These are phyloP conservation scores for Enteromius afrohamiltoni DNA, from an alignment of 2,797 vertebrate genomes.

Conservation along the genomic window DNA sequence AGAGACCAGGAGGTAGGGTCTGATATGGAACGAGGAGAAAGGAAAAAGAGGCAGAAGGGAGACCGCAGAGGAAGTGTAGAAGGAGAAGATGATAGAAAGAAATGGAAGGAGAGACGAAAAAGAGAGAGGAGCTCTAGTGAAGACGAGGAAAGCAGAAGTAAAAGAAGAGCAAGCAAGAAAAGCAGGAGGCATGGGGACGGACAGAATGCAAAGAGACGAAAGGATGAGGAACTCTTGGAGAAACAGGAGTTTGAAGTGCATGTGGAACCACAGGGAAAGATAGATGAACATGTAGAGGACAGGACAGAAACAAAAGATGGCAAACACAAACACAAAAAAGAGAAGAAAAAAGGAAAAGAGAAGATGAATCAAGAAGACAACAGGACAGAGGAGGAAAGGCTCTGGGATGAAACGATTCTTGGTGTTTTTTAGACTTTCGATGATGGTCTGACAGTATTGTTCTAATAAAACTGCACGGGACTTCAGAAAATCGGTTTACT, in stretches of 20 bases:
- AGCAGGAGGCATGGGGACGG: conserved; percentile 45
- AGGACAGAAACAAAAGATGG: conserved; percentile 61
- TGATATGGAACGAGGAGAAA: conserved; percentile 56
- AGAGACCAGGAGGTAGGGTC: conserved; percentile 53
- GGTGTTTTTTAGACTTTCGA: conserved; percentile 72
- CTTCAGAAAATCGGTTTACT: background rate
- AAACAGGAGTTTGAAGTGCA: conserved; percentile 59
- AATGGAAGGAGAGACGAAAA: conserved; percentile 49
- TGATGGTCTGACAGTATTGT: conserved; percentile 4
- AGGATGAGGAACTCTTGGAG: conserved; percentile 21
- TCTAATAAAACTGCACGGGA: conserved; percentile 2
- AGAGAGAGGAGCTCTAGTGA: conserved; percentile 31
- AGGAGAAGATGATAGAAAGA: conserved; percentile 53
- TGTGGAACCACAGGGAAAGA: conserved; percentile 50
- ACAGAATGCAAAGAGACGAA: conserved; percentile 29
- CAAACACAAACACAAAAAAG: conserved; percentile 72
- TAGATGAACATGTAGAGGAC: conserved; percentile 62
- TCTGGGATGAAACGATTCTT: conserved; percentile 89
- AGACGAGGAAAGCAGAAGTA: conserved; percentile 54
- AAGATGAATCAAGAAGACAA: conserved; percentile 68
- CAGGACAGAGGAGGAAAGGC: conserved; percentile 86
- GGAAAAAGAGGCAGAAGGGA: conserved; percentile 51
- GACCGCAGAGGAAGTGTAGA: conserved; percentile 50
- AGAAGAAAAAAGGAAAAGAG: conserved; percentile 79
- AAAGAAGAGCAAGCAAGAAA: conserved; percentile 58